Evolutionary conservation across 2,113 vertebrate species (phyloP), one percentile per base, ranked within the genome.

Genomic region (Archocentrus centrarchus): DNA sequence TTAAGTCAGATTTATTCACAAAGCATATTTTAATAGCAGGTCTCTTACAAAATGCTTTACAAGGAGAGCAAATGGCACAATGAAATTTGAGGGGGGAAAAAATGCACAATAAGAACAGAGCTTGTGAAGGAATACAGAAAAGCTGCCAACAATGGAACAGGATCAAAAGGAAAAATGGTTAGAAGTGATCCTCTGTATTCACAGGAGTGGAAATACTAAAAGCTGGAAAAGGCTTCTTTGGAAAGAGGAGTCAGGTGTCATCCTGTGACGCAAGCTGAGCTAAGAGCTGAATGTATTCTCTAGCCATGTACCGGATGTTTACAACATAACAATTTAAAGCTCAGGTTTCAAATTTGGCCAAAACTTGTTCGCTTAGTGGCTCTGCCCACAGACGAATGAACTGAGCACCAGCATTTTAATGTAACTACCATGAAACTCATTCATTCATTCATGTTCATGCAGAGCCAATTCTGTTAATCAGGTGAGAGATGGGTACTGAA

Each of bases 1-100:
- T 66, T 20, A 57, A 63, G 61, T 68, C 22, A 53, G 35, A 79
- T 83, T 37, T 81, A 86, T 86, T 87, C 75, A 59, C 77, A 75
- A 81, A 83, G 20, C 3, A 18, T 70, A 44, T 85, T 75, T 75
- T 64, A 84, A 76, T 35, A 64, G 32, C 53, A 63, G 57, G 35
- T 82, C 53, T 75, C 47, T 78, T 50, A 35, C 44, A 73, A 83
- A 87, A 73, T 37, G 22, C 3, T 85, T 78, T 77, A 59, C 60
- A 58, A 11, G 1, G 32, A 20, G 47, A 79, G 22, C n/a, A 79
- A 75, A 82, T 35, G 14, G 24, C 53, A 41, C 11, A 24, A 7
- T n/a, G 80, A 64, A 84, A 76, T 22, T 35, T 57, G 35, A 61
- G 22, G 32, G 18, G 11, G 39, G 32, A 14, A 14, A 17, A 59